These are phyloP conservation scores for Bombus cullumanus DNA, from an alignment of 1,140 invertebrate genomes.

Conservation along the genomic window DNA sequence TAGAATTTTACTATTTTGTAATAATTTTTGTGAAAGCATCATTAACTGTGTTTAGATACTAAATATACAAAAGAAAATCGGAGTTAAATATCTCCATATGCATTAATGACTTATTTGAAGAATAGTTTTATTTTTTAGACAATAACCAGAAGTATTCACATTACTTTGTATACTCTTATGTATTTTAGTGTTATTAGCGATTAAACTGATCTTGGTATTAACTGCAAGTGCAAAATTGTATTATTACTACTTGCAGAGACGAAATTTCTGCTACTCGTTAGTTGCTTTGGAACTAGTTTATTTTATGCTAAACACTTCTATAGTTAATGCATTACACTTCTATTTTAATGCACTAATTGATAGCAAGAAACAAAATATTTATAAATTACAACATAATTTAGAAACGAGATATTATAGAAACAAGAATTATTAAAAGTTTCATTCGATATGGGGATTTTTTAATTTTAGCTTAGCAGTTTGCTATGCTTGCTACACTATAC, in stretches of 20 bases:
- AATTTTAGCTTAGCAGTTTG: neutral
- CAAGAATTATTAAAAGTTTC: neutral
- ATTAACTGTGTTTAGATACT: neutral
- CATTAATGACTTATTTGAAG: neutral
- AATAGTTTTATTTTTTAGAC: neutral
- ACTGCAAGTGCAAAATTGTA: neutral
- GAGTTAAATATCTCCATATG: neutral
- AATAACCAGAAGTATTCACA: neutral
- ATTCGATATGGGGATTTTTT: neutral
- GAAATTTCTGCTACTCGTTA: neutral
- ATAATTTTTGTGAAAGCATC: slow-evolving; percentile 4
- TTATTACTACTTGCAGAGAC: neutral
- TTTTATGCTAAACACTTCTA: neutral
- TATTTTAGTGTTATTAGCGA: neutral
- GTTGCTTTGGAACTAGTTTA: neutral
- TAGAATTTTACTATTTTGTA: neutral
- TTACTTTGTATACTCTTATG: neutral
- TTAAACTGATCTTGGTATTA: neutral
- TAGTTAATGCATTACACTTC: neutral
- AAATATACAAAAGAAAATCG: neutral
- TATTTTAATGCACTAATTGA: neutral
- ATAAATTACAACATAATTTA: neutral
- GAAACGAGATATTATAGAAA: neutral
- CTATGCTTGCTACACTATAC: neutral
- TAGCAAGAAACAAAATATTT: neutral